Evolutionary conservation across 2,113 vertebrate species (phyloP).

Genomic region (Alaudala cheleensis): DNA sequence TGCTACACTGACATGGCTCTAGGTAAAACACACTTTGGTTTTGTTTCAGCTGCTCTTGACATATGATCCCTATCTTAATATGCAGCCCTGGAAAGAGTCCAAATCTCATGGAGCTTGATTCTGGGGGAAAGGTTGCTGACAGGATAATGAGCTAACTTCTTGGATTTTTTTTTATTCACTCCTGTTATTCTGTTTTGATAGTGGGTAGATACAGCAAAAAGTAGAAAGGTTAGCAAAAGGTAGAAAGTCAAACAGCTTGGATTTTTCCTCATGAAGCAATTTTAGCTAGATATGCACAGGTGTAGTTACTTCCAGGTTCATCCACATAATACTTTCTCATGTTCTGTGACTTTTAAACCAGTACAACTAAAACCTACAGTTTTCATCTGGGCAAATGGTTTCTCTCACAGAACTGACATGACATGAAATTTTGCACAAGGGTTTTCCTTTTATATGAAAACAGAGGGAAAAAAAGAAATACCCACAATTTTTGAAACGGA

Average conservation of each 20-base stretch:
- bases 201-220: not conserved
- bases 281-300: not conserved
- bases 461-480: not conserved
- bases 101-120: not conserved
- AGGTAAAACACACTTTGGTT: constrained; percentile 3
- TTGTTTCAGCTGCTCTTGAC: not conserved
- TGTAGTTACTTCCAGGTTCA: not conserved
- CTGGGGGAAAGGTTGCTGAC: not conserved
- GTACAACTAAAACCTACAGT: not conserved
- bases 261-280: not conserved
- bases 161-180: not conserved
- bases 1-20: not conserved
- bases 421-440: not conserved
- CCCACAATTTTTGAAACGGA: not conserved
- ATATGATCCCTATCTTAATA: not conserved
- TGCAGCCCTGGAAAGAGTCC: not conserved
- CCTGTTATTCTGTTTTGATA: not conserved
- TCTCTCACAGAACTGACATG: not conserved
- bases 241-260: not conserved
- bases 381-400: not conserved
- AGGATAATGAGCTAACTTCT: not conserved
- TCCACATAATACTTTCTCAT: fast-evolving
- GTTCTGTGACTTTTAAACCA: not conserved
- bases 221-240: too few species aligned
- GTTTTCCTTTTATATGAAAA: not conserved